Conservation (phyloP, 2,888 invertebrate genomes). For the Oxyteleia sp. region DNA sequence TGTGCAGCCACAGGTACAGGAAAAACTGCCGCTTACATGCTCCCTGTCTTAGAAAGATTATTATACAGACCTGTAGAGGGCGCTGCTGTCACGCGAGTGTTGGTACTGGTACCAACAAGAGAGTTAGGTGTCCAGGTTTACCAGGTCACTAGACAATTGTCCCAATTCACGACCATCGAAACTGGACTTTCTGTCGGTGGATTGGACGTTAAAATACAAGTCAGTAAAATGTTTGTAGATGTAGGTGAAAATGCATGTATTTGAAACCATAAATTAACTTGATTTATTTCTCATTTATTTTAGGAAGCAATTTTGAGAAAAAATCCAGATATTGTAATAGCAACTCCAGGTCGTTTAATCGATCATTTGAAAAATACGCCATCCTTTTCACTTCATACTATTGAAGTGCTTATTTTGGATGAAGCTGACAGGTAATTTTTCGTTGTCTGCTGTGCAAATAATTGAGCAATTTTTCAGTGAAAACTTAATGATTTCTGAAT, state of each 20-base stretch:
- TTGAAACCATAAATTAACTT: too few relatives aligned
- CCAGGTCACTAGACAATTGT: slow-evolving; percentile 96
- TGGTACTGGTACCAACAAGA: slow-evolving; percentile 98
- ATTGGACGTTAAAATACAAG: slow-evolving; percentile 92
- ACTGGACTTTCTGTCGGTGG: slow-evolving; percentile 96
- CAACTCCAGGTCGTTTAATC: slow-evolving; percentile 98
- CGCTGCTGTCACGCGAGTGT: slow-evolving; percentile 92
- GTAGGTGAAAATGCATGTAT: too few relatives aligned
- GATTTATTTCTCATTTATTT: too few relatives aligned
- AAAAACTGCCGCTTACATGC: slow-evolving; percentile 99
- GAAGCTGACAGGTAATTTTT: slow-evolving; percentile 90
- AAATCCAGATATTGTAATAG: slow-evolving; percentile 98
- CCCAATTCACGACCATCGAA: slow-evolving; percentile 95
- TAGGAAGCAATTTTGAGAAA: slow-evolving; percentile 94
- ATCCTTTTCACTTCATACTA: slow-evolving; percentile 95
- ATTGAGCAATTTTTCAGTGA: too few relatives aligned
- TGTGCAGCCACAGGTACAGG: slow-evolving; percentile 99
- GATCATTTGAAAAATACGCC: slow-evolving; percentile 99
- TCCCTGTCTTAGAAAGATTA: slow-evolving; percentile 97
- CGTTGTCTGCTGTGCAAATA: too few relatives aligned
- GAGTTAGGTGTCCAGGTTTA: slow-evolving; percentile 99
- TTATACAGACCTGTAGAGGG: slow-evolving; percentile 94
- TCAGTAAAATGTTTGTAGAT: too few relatives aligned
- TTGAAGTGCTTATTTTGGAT: slow-evolving; percentile 95
- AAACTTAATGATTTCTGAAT: too few relatives aligned